Conservation (phyloP, 2,797 vertebrate species). For the Pseudochirops cupreus region DNA sequence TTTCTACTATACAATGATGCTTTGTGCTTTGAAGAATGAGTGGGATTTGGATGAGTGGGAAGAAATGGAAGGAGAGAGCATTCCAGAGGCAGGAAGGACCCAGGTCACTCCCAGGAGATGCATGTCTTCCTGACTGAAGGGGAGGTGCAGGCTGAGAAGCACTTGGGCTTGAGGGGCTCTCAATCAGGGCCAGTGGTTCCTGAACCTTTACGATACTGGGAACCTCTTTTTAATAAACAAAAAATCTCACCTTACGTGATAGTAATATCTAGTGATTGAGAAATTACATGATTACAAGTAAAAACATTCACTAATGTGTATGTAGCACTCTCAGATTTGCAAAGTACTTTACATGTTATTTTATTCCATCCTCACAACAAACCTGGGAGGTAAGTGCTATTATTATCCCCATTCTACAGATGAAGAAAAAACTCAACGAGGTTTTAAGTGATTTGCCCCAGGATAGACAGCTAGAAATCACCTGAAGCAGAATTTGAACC, state of each 20-base stretch:
- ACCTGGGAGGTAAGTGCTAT: neutral
- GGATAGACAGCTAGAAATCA: neutral
- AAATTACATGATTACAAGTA: neutral
- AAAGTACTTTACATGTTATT: neutral
- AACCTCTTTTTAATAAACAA: neutral
- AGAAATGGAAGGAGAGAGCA: neutral
- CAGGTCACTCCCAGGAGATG: neutral
- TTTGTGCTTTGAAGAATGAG: neutral
- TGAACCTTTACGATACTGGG: neutral
- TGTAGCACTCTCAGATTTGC: neutral
- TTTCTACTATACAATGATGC: neutral
- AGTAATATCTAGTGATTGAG: neutral
- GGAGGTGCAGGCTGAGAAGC: neutral
- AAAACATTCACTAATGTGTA: neutral
- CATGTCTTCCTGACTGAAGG: neutral
- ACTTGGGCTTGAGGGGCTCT: neutral
- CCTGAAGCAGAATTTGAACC: neutral
- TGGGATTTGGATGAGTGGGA: neutral
- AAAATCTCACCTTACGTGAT: neutral
- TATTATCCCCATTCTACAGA: neutral
- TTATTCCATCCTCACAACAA: neutral
- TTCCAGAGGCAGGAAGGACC: neutral
- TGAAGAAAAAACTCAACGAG: neutral
- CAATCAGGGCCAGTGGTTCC: neutral
- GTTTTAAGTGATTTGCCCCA: neutral